Conservation (phyloP, 1,140 invertebrate genomes). For the Coelopa frigida region DNA sequence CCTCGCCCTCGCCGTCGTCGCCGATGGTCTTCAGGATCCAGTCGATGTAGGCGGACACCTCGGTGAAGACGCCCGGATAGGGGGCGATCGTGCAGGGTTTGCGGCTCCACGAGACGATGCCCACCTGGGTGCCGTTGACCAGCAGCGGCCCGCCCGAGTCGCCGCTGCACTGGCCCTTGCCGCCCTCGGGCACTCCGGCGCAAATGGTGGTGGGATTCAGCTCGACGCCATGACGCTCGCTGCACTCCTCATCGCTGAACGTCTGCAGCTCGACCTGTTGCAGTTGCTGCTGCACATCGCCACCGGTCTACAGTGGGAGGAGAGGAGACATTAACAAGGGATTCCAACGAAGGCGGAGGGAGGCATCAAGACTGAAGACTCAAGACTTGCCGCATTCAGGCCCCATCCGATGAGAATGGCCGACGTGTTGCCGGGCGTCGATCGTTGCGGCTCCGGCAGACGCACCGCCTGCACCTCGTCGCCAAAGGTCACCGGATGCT, state of each 20-base stretch:
- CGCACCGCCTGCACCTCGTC: constrained; percentile 23
- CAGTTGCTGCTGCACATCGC: constrained; percentile 29
- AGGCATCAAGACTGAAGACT: not conserved
- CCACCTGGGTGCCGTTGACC: constrained; percentile 35
- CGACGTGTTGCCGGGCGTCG: constrained; percentile 15
- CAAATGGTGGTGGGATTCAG: constrained; percentile 41
- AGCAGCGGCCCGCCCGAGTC: constrained; percentile 46
- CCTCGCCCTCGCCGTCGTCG: constrained; percentile 7
- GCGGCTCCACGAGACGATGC: constrained; percentile 47
- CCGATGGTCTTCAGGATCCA: constrained; percentile 40
- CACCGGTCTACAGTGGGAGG: constrained; percentile 31
- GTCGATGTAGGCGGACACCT: constrained; percentile 45
- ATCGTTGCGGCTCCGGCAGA: constrained; percentile 20
- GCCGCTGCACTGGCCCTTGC: constrained; percentile 46
- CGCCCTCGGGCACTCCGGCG: constrained; percentile 40
- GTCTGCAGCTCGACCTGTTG: constrained; percentile 40
- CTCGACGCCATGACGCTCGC: constrained; percentile 21
- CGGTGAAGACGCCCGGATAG: constrained; percentile 48
- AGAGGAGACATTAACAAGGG: not conserved
- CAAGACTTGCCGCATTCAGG: constrained; percentile 23
- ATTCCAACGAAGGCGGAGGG: no score
- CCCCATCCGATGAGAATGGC: constrained; percentile 37
- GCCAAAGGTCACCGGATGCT: constrained; percentile 10
- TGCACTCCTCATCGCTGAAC: constrained; percentile 40
- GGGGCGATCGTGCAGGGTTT: constrained; percentile 45